Conservation (phyloP, 2,888 invertebrate genomes). For the Chymomyza fuscimana region DNA sequence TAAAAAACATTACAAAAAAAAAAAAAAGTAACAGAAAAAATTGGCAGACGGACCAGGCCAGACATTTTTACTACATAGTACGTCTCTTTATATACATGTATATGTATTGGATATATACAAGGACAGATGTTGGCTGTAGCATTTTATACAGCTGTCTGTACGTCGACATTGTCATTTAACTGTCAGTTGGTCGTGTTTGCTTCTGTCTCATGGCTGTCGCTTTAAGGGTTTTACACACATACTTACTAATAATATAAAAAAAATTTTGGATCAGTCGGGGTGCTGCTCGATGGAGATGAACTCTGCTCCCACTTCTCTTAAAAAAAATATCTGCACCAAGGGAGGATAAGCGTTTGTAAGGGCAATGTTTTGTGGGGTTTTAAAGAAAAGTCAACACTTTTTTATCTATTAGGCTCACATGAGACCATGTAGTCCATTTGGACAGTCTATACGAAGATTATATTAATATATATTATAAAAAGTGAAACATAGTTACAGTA, state of each 20-base stretch:
- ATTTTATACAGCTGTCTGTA: constrained; percentile 33
- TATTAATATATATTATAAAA: too few species aligned
- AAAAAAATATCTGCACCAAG: too few species aligned
- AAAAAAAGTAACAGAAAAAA: constrained; percentile 2
- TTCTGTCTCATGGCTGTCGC: constrained; percentile 57
- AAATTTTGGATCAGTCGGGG: neutral
- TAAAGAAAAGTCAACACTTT: too few species aligned
- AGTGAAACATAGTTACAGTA: too few species aligned
- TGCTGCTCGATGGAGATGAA: too few species aligned
- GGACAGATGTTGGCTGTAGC: constrained; percentile 39
- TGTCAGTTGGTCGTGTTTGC: constrained; percentile 59
- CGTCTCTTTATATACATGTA: neutral
- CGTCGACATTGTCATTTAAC: constrained; percentile 56
- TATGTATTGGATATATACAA: neutral
- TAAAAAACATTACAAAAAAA: constrained; percentile 2
- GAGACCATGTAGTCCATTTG: too few species aligned
- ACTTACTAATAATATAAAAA: neutral
- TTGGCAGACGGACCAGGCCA: constrained; percentile 9
- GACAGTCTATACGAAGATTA: too few species aligned
- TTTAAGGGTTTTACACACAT: constrained; percentile 33
- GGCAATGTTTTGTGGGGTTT: too few species aligned
- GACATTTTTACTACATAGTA: neutral
- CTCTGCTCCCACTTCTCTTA: too few species aligned
- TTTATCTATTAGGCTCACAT: too few species aligned
- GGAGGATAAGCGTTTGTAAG: too few species aligned